Evolutionary conservation across 2,888 invertebrate genomes (phyloP), one percentile per base, ranked within the genome.

Genomic region (Margaritifera margaritifera): DNA sequence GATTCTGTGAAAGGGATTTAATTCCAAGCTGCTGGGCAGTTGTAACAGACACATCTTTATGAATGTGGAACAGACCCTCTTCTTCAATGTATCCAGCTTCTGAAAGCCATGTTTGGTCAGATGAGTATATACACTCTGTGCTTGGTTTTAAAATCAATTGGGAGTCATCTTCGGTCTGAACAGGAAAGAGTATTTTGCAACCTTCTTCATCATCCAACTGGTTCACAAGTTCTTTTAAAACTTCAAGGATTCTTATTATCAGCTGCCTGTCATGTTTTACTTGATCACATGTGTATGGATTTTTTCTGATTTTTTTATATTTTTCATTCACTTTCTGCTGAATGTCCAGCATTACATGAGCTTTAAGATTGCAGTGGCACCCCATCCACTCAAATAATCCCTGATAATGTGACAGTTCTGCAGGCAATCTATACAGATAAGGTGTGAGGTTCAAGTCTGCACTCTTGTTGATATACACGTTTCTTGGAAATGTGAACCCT

Each of bases 21-120:
- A 85, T 82, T 22, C 79, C 78, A 6, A 86, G 72, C n/a, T 70
- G 68, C 62, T 79, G 75, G 27, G 84, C 83, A 11, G 81, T 79
- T 4, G 75, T 59, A 4, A 63, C 62, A 3, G 84, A 78, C n/a
- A 85, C 61, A 63, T 76, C 63, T 11, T 65, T 56, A 68, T 85
- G 84, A 15, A 84, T 72, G 59, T 83, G 81, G 11, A 62, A 31
- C 24, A 83, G 68, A 19, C 72, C 76, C n/a, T 77, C 77, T 6
- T 74, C 77, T 18, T 71, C 72, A 25, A 61, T 55, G 0, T 57
- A 65, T 24, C 62, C 67, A 19, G 61, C 55, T 1, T 55, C 56
- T 66, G 53, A 68, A 25, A 66, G 51, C 70, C 70, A 70, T n/a
- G 62, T 62, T 25, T 61, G 25, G 55, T 62, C 65, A 18, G 62